Evolutionary conservation across 2,113 vertebrate genomes (phyloP).

Genomic region (Macquaria ambigua): DNA sequence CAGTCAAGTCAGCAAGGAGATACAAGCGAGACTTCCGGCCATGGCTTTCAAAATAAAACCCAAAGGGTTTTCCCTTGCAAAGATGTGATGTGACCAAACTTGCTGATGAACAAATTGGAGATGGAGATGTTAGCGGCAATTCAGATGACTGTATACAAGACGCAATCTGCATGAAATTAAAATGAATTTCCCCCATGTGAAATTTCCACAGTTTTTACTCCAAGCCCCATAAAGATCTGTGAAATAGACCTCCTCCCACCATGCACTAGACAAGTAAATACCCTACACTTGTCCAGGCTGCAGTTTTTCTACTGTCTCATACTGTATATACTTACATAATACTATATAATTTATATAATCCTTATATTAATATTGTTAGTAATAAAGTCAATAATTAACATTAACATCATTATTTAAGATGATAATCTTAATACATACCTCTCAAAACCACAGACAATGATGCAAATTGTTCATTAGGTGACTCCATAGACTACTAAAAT

Average conservation of each 20-base stretch:
- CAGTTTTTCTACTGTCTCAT: background rate
- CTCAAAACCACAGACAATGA: background rate
- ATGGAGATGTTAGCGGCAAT: too few relatives aligned
- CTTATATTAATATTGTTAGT: too few relatives aligned
- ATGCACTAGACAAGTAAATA: background rate
- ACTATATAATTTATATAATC: too few relatives aligned
- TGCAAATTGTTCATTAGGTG: too few relatives aligned
- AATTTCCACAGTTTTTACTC: background rate
- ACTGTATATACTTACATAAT: too few relatives aligned
- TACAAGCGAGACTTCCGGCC: background rate
- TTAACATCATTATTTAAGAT: background rate
- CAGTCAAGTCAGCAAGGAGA: slow-evolving; percentile 28
- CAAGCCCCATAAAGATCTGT: background rate
- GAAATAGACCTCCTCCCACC: background rate
- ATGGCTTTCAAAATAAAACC: slow-evolving; percentile 47
- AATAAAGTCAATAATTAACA: too few relatives aligned
- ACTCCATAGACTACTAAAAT: background rate
- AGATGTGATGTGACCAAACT: too few relatives aligned
- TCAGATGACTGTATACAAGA: background rate
- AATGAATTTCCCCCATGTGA: background rate
- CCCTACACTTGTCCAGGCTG: background rate
- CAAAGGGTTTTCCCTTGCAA: background rate
- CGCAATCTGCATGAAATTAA: background rate
- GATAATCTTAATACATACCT: background rate
- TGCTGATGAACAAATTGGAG: too few relatives aligned